Base-by-base conservation (phyloP, 2,113 vertebrate species). In the Rhinoptilus africanus region DNA sequence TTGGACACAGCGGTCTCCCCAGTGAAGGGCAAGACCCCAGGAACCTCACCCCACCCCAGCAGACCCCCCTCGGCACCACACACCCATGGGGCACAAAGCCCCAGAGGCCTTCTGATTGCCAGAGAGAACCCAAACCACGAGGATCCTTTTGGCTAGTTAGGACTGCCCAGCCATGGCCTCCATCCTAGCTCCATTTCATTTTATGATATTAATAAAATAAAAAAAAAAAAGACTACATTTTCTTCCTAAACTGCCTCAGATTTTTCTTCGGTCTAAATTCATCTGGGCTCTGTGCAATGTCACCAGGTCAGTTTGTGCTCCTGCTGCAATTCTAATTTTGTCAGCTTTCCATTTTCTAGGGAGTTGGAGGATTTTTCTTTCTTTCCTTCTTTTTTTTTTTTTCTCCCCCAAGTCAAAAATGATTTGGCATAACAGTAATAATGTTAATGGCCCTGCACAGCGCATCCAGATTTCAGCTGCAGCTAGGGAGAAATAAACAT, bases 401-500 rank as follows among this genome's bases (percentile, higher is more conserved):
- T 21, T 3, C 2, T 10, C 22, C 75, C 76, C 95, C 95, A 71
- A 96, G 91, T 92, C 91, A 95, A 91, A 96, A 96, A 80, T 92
- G 72, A 93, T 97, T 96, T 97, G 96, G 95, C 95, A 89, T 96
- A 90, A 94, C 85, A 86, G 85, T 78, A 94, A 97, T 97, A 96
- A 97, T 24, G 43, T 77, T 96, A 97, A 93, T 96, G 64, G 92
- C 79, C 88, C 68, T 84, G 92, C 71, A 57, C 66, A 63, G 87
- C 13, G 0, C 67, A 93, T 93, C 92, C 95, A 95, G 94, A 94
- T 96, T 97, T 95, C 82, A 90, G 87, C 94, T 51, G 93, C 89
- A 84, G 87, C 95, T 63, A 75, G 94, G 94, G 94, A 92, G 91
- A 96, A 95, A 97, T 94, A 97, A 97, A 97, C 95, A 96, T 96